Evolutionary conservation across 2,797 vertebrate genomes (phyloP), one percentile per base, ranked within the genome.

Genomic region (Jordanella pulchra): DNA sequence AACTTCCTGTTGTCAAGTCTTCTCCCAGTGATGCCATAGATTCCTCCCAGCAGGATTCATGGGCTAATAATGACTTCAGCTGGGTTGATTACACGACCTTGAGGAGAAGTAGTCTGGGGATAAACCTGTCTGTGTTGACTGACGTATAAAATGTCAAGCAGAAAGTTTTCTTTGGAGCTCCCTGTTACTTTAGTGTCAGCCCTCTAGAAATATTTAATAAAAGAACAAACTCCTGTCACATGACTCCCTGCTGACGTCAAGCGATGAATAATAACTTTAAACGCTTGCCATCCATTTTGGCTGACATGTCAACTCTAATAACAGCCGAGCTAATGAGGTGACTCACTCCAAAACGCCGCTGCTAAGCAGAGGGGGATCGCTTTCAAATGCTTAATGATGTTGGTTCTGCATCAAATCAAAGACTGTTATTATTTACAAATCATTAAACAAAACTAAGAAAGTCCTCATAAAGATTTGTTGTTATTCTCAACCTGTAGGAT

Each of bases 1-100:
- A 35, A 88, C 87, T 89, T 89, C 84, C 82, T 92, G 89, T 87
- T 87, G 88, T 89, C 80, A 89, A 72, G 81, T 85, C 64, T 61
- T 71, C 88, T 86, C 79, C 78, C 68, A 42, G 75, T 81, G 87
- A 91, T 88, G 87, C 90, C 86, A 84, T 77, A 80, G 82, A 89
- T 87, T 89, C 88, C 86, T 89, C 82, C 83, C 78, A 90, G 85
- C 78, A 86, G 81, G 78, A 84, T 89, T 50, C 72, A 76, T 82
- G 70, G 68, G 30, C 77, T 69, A 47, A 87, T 81, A 85, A 87
- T 84, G 82, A 84, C 84, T 79, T 86, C 27, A 60, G 80, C 71
- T 77, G 86, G 86, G n/a, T 81, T 81, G 71, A 86, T 91, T 92
- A 90, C 89, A 89, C 80, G 86, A 89, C 77, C 70, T 3, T 72